Base-by-base conservation (phyloP, 1,140 invertebrate species). In the Cyclina sinensis region DNA sequence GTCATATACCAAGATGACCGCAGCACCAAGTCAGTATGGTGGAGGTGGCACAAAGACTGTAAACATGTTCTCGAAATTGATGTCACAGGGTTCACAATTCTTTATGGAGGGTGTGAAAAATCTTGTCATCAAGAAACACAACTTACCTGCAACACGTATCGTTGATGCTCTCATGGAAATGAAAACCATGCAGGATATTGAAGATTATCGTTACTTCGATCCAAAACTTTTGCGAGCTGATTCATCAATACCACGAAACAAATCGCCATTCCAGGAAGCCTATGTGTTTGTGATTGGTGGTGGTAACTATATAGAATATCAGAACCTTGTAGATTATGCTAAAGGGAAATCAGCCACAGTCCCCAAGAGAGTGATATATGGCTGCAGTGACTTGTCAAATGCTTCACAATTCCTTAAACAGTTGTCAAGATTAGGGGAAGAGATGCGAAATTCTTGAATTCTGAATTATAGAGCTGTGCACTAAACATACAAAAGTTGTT, bases 81-180 rank as follows among this genome's bases (percentile, higher is more conserved):
- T 99, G 93, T 98, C 97, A 9, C 98, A 99, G 95, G 99, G 98
- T 37, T 99, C 99, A 0, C 98, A 98, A 68, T 99, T 99, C 96
- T 98, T 99, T 0, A 99, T 99, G 99, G 99, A 99, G 96, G 99
- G 99, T 51, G 99, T 99, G 0, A 99, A 99, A 95, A 99, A 99
- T 97, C 97, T 99, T 88, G 99, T 99, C 46, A 98, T 99, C 11
- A 99, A 99, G 95, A 97, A 98, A 96, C 99, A 99, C 96, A 98
- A 98, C 96, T 96, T 99, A 48, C 98, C 98, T 3, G 97, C 99
- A 0, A 99, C 98, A 1, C 97, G 98, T 96, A 98, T 99, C 90
- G 97, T 98, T 1, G 98, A 99, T 93, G 97, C 98, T 91, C 95
- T 99, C 43, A 98, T 99, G 96, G 98, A 99, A 92, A 80, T 98